Evolutionary conservation across 2,113 vertebrate genomes (phyloP).

Genomic region (Beaufortia kweichowensis): DNA sequence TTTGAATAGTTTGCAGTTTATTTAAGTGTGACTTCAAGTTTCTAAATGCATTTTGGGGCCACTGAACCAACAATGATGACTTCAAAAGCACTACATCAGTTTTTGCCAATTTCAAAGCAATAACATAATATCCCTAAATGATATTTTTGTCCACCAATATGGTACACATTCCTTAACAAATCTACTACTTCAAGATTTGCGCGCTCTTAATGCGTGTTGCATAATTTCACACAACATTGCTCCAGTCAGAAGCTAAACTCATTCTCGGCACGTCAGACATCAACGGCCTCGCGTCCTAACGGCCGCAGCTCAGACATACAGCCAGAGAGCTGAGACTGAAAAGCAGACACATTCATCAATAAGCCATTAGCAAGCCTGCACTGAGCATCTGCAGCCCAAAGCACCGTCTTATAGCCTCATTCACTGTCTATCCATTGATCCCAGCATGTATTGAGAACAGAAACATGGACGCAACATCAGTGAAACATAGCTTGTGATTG

Average conservation of each 20-base stretch:
- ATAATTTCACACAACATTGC: constrained; percentile 5
- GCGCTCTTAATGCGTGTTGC: constrained; percentile 8
- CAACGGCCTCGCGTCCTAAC: constrained; percentile 43
- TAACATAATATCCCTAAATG: background rate
- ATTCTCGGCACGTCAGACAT: constrained; percentile 37
- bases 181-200: background rate
- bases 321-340: constrained; percentile 52
- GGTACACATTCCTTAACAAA: background rate
- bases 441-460: constrained; percentile 43
- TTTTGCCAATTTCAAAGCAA: background rate
- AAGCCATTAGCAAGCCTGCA: constrained; percentile 54
- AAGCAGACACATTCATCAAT: constrained; percentile 58
- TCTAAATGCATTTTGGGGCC: background rate
- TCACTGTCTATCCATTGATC: constrained; percentile 48
- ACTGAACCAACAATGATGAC: background rate
- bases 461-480: constrained; percentile 12
- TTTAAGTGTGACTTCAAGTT: too few relatives aligned
- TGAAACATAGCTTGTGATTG: constrained; percentile 17
- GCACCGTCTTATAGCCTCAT: constrained; percentile 45
- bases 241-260: constrained; percentile 22
- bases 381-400: constrained; percentile 45
- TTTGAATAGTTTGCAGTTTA: too few relatives aligned
- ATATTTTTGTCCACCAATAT: background rate
- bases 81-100: background rate
- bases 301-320: constrained; percentile 39